Evolutionary conservation across 1,140 invertebrate genomes (phyloP).

Genomic region (Drosophila gunungcola): DNA sequence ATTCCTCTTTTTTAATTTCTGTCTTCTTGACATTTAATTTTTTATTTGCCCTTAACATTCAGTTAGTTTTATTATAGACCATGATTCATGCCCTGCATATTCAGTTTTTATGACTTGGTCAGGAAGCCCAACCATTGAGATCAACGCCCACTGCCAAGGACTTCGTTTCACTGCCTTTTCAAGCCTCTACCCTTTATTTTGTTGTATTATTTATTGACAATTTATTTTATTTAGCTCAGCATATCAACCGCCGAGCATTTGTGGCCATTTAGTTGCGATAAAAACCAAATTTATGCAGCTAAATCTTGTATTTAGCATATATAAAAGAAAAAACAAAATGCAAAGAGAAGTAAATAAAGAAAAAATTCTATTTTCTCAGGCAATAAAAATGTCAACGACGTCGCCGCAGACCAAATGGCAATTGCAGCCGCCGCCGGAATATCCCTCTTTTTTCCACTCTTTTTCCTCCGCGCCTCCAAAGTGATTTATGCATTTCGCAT

Average conservation of each 20-base stretch:
- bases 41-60: slow-evolving; percentile 16
- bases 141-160: slow-evolving; percentile 51
- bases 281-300: slow-evolving; percentile 74
- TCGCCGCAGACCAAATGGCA: slow-evolving; percentile 62
- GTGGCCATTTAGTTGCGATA: slow-evolving; percentile 78
- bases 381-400: slow-evolving; percentile 82
- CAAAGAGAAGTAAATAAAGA: slow-evolving; percentile 45
- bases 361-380: slow-evolving; percentile 80
- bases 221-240: slow-evolving; percentile 76
- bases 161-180: slow-evolving; percentile 1
- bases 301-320: slow-evolving; percentile 44
- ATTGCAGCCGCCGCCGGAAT: slow-evolving; percentile 56
- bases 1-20: too few species aligned
- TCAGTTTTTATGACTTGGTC: slow-evolving; percentile 46
- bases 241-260: slow-evolving; percentile 67
- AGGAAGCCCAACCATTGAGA: slow-evolving; percentile 21
- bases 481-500: slow-evolving; percentile 80
- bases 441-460: slow-evolving; percentile 21
- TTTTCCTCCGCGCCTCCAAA: slow-evolving; percentile 3
- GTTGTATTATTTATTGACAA: slow-evolving; percentile 60
- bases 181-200: slow-evolving; percentile 11
- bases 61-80: slow-evolving; percentile 31
- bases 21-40: not conserved
- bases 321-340: slow-evolving; percentile 20
- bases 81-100: slow-evolving; percentile 46